These are phyloP conservation scores for Physocephala rufipes DNA, from an alignment of 2,888 invertebrate species.

Conservation along the genomic window DNA sequence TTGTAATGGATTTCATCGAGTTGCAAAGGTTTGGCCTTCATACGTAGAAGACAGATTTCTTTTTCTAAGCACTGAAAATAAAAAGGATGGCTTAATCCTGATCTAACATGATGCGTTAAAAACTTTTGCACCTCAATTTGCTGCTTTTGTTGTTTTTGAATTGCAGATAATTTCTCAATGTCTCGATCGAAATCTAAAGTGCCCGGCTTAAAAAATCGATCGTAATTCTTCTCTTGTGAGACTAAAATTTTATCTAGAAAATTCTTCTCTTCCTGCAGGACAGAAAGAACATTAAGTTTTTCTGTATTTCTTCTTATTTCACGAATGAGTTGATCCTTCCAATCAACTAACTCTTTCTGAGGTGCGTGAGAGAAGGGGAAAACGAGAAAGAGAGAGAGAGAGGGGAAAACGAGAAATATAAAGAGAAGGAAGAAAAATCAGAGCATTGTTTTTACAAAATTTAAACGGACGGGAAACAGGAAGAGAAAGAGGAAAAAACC, in stretches of 20 bases:
- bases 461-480: neutral
- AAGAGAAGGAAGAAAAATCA: neutral
- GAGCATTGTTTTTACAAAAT: neutral
- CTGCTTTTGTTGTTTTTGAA: constrained; percentile 65
- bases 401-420: too few relatives aligned
- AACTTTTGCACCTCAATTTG: constrained; percentile 67
- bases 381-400: neutral
- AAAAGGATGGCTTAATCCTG: neutral
- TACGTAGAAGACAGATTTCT: constrained; percentile 60
- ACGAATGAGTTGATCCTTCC: constrained; percentile 63
- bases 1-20: constrained; percentile 44
- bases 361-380: neutral
- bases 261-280: constrained; percentile 69
- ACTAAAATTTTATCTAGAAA: constrained; percentile 65
- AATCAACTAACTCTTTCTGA: constrained; percentile 49
- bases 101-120: neutral
- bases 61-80: constrained; percentile 56
- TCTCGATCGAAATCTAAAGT: constrained; percentile 53
- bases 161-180: constrained; percentile 56
- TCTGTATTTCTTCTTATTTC: constrained; percentile 69
- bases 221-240: constrained; percentile 59
- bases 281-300: constrained; percentile 68
- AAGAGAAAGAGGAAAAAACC: neutral
- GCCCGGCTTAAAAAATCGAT: constrained; percentile 52
- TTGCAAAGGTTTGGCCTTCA: constrained; percentile 61